phyloP scores from a whole-genome alignment of 2,888 invertebrate genomes.

The Clanis bilineata region DNA sequence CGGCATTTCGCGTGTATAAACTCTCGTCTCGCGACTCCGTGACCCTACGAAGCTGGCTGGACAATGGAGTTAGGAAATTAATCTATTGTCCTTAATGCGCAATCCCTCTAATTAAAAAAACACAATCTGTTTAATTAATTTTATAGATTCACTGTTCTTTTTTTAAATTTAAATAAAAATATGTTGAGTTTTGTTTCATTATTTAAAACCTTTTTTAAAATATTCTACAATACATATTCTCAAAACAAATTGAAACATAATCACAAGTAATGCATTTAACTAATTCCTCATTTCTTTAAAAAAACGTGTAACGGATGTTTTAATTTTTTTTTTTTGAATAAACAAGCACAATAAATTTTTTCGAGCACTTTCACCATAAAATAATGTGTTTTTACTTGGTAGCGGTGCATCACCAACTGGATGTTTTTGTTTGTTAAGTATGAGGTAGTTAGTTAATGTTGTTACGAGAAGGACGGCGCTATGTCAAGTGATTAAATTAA shows the following conservation, averaged over 20 bases:
- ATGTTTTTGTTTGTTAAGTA: not conserved
- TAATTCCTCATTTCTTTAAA: too few species aligned
- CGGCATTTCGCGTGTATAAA: slow-evolving; percentile 45
- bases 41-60: slow-evolving; percentile 29
- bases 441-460: slow-evolving; percentile 5
- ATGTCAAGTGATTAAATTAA: not conserved
- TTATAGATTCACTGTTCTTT: not conserved
- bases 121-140: not conserved
- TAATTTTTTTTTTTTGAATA: too few species aligned
- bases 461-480: not conserved
- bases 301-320: too few species aligned
- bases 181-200: not conserved
- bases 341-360: not conserved
- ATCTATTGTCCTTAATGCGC: slow-evolving; percentile 8
- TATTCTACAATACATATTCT: too few species aligned
- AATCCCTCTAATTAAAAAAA: not conserved
- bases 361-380: not conserved
- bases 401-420: not conserved
- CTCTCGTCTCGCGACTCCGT: slow-evolving; percentile 31
- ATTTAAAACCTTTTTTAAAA: not conserved
- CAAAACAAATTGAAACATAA: too few species aligned
- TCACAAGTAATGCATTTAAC: too few species aligned
- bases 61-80: slow-evolving; percentile 45
- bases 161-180: not conserved
- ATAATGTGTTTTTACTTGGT: not conserved